phyloP scores from a whole-genome alignment of 2,113 vertebrate genomes.

The Nannospalax galili region DNA sequence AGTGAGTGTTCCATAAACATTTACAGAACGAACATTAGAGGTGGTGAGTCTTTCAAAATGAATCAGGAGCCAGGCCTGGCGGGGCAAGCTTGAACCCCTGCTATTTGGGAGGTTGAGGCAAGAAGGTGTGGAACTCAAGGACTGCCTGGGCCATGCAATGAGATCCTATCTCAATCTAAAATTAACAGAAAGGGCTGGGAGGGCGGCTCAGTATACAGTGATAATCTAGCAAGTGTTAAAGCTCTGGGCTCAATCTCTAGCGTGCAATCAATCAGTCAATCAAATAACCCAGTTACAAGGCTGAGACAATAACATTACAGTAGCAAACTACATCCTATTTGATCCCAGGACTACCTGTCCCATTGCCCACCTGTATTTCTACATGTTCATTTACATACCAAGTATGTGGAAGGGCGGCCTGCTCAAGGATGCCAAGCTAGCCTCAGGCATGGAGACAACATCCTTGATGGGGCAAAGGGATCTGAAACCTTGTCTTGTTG shows the following conservation, averaged over 20 bases:
- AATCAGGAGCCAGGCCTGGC: neutral
- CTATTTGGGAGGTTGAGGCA: neutral
- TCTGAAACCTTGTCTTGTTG: neutral
- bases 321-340: neutral
- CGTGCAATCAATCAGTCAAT: neutral
- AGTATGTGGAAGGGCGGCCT: neutral
- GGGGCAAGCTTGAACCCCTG: neutral
- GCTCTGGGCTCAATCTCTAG: neutral
- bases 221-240: neutral
- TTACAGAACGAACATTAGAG: neutral
- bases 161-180: neutral
- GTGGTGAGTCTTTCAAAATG: neutral
- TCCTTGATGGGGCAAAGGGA: neutral
- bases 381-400: rapidly evolving
- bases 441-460: neutral
- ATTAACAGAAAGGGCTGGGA: neutral
- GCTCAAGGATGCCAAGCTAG: neutral
- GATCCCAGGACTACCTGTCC: rapidly evolving
- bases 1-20: neutral
- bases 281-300: neutral
- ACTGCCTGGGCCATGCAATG: neutral
- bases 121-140: neutral
- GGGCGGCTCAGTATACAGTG: neutral
- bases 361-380: neutral
- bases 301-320: neutral